Percentiles rank a stretch among this genome's conserved stretches.
phyloP scores from a whole-genome alignment of 2,797 vertebrate genomes.

The Valencia hispanica region DNA sequence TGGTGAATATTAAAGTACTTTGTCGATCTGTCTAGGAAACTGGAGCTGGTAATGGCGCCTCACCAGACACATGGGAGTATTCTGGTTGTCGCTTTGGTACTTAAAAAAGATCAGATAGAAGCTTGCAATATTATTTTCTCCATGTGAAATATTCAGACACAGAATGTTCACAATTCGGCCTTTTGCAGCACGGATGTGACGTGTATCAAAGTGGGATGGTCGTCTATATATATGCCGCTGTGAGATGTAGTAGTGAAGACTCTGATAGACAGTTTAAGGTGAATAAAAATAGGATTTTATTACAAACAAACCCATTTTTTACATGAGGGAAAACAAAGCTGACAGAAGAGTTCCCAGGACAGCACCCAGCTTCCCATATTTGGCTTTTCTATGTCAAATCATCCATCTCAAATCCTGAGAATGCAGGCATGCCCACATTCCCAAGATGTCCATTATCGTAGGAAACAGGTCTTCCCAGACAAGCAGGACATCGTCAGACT shows the following conservation, averaged over 20 bases:
- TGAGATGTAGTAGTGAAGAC: background rate
- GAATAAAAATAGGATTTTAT: background rate
- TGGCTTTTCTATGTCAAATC: background rate
- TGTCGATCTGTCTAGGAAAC: background rate
- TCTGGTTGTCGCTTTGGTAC: background rate
- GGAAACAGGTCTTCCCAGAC: background rate
- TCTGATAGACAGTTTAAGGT: background rate
- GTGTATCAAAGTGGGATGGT: background rate
- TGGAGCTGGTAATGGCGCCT: background rate
- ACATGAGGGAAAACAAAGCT: background rate
- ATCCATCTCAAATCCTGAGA: background rate
- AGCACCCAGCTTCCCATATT: background rate
- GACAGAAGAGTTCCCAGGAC: background rate
- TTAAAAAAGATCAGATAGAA: background rate
- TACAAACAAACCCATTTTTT: background rate
- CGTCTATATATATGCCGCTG: no score
- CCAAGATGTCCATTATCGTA: background rate
- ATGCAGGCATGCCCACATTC: background rate
- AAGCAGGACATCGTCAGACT: no score
- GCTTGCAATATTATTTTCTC: background rate
- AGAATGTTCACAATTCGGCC: background rate
- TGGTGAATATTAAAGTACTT: no score
- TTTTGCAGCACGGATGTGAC: background rate
- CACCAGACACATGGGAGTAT: no score
- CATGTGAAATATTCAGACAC: background rate